Conservation (phyloP, 1,140 invertebrate genomes). For the Saccostrea echinata region DNA sequence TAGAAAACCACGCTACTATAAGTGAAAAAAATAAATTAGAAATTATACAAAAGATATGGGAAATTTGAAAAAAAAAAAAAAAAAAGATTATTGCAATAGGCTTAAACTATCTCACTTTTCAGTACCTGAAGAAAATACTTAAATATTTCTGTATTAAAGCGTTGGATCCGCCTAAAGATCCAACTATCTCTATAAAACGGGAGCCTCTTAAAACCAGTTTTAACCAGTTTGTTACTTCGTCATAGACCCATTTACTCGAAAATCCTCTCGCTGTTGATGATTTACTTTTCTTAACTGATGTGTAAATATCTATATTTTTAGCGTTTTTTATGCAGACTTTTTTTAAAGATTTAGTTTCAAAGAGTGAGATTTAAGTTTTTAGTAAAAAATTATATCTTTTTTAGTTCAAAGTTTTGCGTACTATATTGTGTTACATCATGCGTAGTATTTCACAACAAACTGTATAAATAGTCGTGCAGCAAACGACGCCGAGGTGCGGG, state of each 20-base stretch:
- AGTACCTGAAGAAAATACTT: no score
- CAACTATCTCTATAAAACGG: no score
- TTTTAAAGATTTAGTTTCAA: not conserved
- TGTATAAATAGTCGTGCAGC: not conserved
- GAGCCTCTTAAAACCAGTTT: not conserved
- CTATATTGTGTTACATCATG: not conserved
- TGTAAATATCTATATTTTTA: not conserved
- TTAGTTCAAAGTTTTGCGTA: not conserved
- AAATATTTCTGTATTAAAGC: no score
- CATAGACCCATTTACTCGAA: not conserved
- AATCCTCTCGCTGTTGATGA: not conserved
- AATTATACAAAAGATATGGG: no score
- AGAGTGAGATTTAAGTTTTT: not conserved
- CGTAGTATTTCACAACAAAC: not conserved
- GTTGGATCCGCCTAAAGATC: no score
- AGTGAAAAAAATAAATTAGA: no score
- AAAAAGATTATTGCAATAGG: no score
- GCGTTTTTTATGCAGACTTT: not conserved
- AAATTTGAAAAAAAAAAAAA: no score
- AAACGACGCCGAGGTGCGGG: not conserved
- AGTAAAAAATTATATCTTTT: not conserved
- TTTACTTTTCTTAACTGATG: not conserved
- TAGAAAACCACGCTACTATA: no score
- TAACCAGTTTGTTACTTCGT: not conserved
- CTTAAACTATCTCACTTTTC: no score